These are phyloP conservation scores for Poeciliopsis turneri DNA, from an alignment of 2,797 vertebrate species.

Conservation along the genomic window DNA sequence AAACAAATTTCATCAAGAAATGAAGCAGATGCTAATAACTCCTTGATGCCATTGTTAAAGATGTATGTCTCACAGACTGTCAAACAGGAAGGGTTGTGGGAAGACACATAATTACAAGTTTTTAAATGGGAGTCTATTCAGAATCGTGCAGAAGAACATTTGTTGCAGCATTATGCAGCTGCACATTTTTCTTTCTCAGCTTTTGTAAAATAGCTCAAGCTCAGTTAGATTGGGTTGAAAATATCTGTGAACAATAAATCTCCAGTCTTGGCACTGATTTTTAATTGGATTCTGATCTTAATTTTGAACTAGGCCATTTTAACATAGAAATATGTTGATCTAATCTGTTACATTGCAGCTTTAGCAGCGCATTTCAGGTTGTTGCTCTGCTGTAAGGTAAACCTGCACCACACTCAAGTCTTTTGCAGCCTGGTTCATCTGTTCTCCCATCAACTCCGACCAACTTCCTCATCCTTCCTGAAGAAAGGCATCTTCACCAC, in stretches of 20 bases:
- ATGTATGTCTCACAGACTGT: slow-evolving; percentile 21
- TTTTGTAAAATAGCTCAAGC: neutral
- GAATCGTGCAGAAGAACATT: too few relatives aligned
- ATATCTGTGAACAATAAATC: neutral
- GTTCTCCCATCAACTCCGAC: neutral
- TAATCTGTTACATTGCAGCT: neutral
- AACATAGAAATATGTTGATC: neutral
- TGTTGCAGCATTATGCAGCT: neutral
- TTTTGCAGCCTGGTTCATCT: neutral
- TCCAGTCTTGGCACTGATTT: neutral
- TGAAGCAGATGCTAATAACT: slow-evolving; percentile 46
- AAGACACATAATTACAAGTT: slow-evolving; percentile 9
- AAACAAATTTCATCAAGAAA: slow-evolving; percentile 39
- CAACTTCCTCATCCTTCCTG: neutral
- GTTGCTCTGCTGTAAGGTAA: neutral
- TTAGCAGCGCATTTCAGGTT: neutral
- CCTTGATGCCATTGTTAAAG: slow-evolving; percentile 35
- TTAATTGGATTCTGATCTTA: neutral
- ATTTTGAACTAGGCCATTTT: neutral
- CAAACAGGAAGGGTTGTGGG: slow-evolving; percentile 24
- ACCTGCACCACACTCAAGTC: neutral
- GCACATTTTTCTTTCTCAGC: neutral
- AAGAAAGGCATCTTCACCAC: neutral
- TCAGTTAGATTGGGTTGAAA: neutral
- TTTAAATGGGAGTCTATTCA: neutral